These are phyloP conservation scores for Drosophila buzzatii DNA, from an alignment of 2,888 invertebrate species.

Conservation along the genomic window DNA sequence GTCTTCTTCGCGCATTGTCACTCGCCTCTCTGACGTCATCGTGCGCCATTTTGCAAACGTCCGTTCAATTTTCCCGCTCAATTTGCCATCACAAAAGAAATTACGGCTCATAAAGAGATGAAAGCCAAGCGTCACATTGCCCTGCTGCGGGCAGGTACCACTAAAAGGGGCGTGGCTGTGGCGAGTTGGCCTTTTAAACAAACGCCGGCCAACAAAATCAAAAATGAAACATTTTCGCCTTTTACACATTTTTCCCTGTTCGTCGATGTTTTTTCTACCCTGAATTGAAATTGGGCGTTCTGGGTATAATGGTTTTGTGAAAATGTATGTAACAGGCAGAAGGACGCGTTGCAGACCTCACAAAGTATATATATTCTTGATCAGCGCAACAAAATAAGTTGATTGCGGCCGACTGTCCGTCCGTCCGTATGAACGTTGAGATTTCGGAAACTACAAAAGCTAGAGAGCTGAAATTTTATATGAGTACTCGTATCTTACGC, in stretches of 20 bases:
- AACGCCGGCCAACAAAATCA: constrained; percentile 43
- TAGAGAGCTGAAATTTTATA: too few relatives aligned
- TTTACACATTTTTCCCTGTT: constrained; percentile 22
- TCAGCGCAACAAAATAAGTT: too few relatives aligned
- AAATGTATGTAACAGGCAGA: too few relatives aligned
- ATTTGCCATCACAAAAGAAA: constrained; percentile 77
- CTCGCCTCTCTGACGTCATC: constrained; percentile 51
- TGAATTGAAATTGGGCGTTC: too few relatives aligned
- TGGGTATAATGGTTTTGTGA: too few relatives aligned
- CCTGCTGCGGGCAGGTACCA: constrained; percentile 5
- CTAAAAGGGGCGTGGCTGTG: neutral
- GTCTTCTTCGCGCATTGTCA: neutral
- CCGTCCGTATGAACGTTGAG: too few relatives aligned
- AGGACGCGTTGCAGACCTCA: too few relatives aligned
- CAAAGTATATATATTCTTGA: too few relatives aligned
- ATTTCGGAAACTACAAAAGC: too few relatives aligned
- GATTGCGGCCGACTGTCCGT: too few relatives aligned
- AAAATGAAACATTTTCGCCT: constrained; percentile 42
- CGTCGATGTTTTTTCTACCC: too few relatives aligned
- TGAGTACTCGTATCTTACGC: too few relatives aligned
- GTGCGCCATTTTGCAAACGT: constrained; percentile 39
- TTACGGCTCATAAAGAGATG: constrained; percentile 74
- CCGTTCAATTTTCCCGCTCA: constrained; percentile 70
- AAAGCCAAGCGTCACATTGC: constrained; percentile 40
- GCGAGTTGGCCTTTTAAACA: constrained; percentile 50